These are phyloP conservation scores for Drosophila infuscata DNA, from an alignment of 2,888 invertebrate species.

Conservation along the genomic window DNA sequence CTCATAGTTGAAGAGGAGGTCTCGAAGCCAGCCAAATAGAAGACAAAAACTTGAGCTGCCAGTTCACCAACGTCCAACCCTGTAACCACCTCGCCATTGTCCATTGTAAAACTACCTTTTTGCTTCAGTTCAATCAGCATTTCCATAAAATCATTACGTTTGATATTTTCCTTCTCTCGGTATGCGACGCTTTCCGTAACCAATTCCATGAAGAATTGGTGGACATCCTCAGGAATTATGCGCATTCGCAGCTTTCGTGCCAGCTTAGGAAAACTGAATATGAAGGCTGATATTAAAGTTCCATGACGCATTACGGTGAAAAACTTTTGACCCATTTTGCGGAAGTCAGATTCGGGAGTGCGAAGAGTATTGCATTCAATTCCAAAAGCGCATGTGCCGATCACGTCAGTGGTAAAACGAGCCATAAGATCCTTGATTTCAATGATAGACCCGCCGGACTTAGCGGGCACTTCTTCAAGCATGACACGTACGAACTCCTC, in stretches of 20 bases:
- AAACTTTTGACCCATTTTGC: conserved; percentile 60
- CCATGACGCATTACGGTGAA: conserved; percentile 51
- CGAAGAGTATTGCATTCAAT: conserved; percentile 84
- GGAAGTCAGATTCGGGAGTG: conserved; percentile 81
- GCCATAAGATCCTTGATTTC: conserved; percentile 85
- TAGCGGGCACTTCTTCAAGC: conserved; percentile 40
- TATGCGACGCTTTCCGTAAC: conserved; percentile 83
- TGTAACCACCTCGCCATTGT: conserved; percentile 70
- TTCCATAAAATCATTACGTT: conserved; percentile 86
- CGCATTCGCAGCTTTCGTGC: conserved; percentile 70
- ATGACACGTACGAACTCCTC: conserved; percentile 58
- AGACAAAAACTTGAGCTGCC: conserved; percentile 86
- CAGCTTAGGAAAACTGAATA: conserved; percentile 63
- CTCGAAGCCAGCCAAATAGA: conserved; percentile 86
- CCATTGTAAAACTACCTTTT: conserved; percentile 60
- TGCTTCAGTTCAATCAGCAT: conserved; percentile 84
- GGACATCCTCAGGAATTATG: conserved; percentile 65
- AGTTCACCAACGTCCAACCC: conserved; percentile 84
- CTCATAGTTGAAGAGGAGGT: conserved; percentile 86
- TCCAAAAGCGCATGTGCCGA: conserved; percentile 86
- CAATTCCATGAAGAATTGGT: conserved; percentile 80
- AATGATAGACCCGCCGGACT: conserved; percentile 51
- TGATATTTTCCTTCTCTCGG: conserved; percentile 80
- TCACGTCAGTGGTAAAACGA: conserved; percentile 86
- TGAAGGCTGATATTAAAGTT: conserved; percentile 38